phyloP scores from a whole-genome alignment of 2,797 vertebrate species.

The Ctenosaura bakeri region DNA sequence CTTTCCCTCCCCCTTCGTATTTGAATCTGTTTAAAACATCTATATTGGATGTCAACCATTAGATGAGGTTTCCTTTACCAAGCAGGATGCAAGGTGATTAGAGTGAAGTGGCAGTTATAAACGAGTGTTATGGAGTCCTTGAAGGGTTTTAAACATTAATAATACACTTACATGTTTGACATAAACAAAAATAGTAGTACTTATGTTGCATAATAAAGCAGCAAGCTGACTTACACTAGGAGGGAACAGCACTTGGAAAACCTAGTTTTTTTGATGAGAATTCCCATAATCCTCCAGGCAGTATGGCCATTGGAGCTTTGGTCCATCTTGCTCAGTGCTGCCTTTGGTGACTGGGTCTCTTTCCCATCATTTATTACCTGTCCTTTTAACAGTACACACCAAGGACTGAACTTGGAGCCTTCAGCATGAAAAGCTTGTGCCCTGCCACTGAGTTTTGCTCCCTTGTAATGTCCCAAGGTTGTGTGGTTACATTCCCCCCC shows the following conservation, averaged over 20 bases:
- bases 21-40: slow-evolving; percentile 48
- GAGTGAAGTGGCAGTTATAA: slow-evolving; percentile 9
- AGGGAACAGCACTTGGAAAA: background rate
- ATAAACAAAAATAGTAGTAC: background rate
- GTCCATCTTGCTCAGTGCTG: too few species aligned
- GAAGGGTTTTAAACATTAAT: background rate
- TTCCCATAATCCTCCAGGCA: too few species aligned
- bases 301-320: too few species aligned
- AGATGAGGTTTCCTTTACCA: slow-evolving; percentile 53
- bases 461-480: background rate
- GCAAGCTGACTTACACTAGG: background rate
- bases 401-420: background rate
- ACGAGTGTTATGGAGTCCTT: background rate
- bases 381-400: background rate
- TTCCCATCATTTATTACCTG: background rate
- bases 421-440: background rate
- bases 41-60: slow-evolving; percentile 60
- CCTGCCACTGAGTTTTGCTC: background rate
- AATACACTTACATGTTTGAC: background rate
- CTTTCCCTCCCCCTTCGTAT: slow-evolving; percentile 14
- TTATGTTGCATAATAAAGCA: background rate
- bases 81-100: slow-evolving; percentile 64
- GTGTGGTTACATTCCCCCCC: background rate
- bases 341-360: background rate
- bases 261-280: too few species aligned